Conservation (phyloP, 2,113 vertebrate species). For the Triplophysa siluroides region DNA sequence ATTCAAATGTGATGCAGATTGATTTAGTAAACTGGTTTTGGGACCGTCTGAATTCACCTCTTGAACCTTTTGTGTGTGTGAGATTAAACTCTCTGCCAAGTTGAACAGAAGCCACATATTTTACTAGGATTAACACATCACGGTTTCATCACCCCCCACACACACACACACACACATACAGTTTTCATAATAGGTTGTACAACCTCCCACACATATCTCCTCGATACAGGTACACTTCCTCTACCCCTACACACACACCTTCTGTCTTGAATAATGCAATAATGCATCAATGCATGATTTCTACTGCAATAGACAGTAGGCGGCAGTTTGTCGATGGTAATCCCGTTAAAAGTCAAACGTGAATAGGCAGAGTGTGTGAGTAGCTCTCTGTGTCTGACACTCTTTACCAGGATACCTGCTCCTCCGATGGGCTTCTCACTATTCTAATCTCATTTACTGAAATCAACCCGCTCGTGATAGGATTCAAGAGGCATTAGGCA, state of each 20-base stretch:
- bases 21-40: neutral
- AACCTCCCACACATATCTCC: slow-evolving; percentile 44
- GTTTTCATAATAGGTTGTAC: slow-evolving; percentile 26
- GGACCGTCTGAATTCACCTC: neutral
- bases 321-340: slow-evolving; percentile 58
- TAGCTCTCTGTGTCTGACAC: slow-evolving; percentile 68
- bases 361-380: slow-evolving; percentile 64
- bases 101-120: neutral
- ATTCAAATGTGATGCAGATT: neutral
- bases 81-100: too few species aligned
- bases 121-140: neutral
- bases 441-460: slow-evolving; percentile 68
- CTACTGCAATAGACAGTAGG: slow-evolving; percentile 21
- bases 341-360: slow-evolving; percentile 67
- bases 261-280: slow-evolving; percentile 19
- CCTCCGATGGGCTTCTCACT: slow-evolving; percentile 68
- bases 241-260: neutral
- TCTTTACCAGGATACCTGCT: slow-evolving; percentile 60
- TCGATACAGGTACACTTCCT: slow-evolving; percentile 15
- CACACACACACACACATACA: neutral
- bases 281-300: slow-evolving; percentile 37
- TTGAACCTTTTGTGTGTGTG: neutral
- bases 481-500: slow-evolving; percentile 58
- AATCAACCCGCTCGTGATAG: slow-evolving; percentile 64
- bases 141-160: too few species aligned